Percentiles rank a stretch among this genome's conserved stretches.
Evolutionary conservation across 64 coral and sea anemone genomes (phyloP).

Genomic region (Stylophora pistillata): DNA sequence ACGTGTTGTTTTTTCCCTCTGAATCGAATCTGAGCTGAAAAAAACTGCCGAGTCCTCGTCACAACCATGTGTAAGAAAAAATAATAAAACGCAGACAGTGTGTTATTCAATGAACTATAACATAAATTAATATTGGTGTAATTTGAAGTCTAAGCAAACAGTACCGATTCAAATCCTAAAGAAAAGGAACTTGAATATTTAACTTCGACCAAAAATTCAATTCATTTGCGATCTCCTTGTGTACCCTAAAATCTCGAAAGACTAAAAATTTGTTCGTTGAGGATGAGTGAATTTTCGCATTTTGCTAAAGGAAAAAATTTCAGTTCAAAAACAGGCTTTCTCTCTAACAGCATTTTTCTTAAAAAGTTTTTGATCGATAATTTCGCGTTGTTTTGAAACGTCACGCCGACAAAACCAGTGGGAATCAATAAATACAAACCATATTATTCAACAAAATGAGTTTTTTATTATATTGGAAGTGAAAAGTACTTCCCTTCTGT

Average conservation of each 20-base stretch:
- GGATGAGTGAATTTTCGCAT: background rate
- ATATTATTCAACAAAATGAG: slow-evolving; percentile 47
- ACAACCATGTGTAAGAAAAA: background rate
- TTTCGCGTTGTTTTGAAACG: slow-evolving; percentile 40
- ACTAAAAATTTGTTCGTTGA: background rate
- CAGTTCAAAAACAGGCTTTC: background rate
- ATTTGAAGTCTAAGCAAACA: slow-evolving; percentile 39
- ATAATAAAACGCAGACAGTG: background rate
- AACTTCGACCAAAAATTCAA: slow-evolving; percentile 30
- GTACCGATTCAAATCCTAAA: slow-evolving; percentile 9
- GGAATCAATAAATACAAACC: slow-evolving; percentile 25
- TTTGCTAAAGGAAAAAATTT: background rate
- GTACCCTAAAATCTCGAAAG: background rate
- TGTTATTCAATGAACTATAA: slow-evolving; percentile 1
- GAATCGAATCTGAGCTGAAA: background rate
- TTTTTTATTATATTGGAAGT: slow-evolving; percentile 28
- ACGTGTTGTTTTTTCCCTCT: background rate
- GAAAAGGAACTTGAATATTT: slow-evolving; percentile 29
- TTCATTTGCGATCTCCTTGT: background rate
- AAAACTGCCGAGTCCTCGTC: background rate
- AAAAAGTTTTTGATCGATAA: slow-evolving; percentile 23
- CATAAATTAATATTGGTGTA: slow-evolving; percentile 38
- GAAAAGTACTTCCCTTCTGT: slow-evolving; percentile 25
- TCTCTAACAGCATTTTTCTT: background rate
- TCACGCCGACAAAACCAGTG: background rate